Percentiles rank a stretch among this genome's conserved stretches.
Conservation (phyloP, 2,113 vertebrate genomes). For the Halichoeres trimaculatus region DNA sequence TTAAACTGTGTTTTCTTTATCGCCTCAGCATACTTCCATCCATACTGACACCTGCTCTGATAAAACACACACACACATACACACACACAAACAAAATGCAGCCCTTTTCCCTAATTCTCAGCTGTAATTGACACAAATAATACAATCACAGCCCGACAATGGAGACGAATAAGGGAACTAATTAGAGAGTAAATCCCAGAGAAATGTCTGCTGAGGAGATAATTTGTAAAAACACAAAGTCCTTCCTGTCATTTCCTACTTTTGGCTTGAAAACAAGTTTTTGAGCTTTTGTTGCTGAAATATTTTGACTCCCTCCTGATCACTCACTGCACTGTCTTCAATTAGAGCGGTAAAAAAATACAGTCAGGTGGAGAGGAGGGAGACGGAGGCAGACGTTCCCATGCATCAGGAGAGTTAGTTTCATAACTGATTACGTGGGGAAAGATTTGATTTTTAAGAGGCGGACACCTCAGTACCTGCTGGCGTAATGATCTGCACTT, state of each 20-base stretch:
- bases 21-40: too few relatives aligned
- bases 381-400: slow-evolving; percentile 4
- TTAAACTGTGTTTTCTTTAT: too few relatives aligned
- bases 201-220: slow-evolving; percentile 32
- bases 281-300: slow-evolving; percentile 16
- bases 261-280: slow-evolving; percentile 11
- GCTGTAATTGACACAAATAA: slow-evolving; percentile 20
- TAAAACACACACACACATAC: not conserved
- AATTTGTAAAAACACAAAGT: slow-evolving; percentile 40
- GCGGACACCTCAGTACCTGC: slow-evolving; percentile 12
- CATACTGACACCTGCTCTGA: too few relatives aligned
- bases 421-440: slow-evolving; percentile 28
- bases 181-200: slow-evolving; percentile 31
- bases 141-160: slow-evolving; percentile 12
- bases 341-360: slow-evolving; percentile 31
- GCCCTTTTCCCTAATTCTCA: slow-evolving; percentile 3
- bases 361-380: not conserved
- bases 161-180: slow-evolving; percentile 30
- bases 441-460: slow-evolving; percentile 37
- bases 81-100: too few relatives aligned
- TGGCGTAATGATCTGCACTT: slow-evolving; percentile 5
- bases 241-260: slow-evolving; percentile 28
- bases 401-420: slow-evolving; percentile 16
- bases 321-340: not conserved
- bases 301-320: slow-evolving; percentile 14